phyloP scores from a whole-genome alignment of 1,140 invertebrate genomes.

The Drosophila biarmipes region DNA sequence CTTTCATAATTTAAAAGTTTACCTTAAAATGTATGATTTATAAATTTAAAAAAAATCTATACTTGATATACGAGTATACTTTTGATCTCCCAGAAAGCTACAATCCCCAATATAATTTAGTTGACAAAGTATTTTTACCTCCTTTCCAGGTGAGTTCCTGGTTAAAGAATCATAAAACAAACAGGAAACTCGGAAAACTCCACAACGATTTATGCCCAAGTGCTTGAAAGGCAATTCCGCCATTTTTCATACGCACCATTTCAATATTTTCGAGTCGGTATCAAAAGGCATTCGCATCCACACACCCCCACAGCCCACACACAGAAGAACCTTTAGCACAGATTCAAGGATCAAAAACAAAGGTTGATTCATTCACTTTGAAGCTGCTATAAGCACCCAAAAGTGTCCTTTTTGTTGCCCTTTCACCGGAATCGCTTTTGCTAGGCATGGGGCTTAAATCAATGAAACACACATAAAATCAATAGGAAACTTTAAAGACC shows the following conservation, averaged over 20 bases:
- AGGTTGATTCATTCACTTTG: slow-evolving; percentile 63
- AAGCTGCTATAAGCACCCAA: slow-evolving; percentile 58
- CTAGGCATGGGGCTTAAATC: slow-evolving; percentile 40
- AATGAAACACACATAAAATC: slow-evolving; percentile 56
- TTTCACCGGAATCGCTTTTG: slow-evolving; percentile 39
- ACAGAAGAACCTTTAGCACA: slow-evolving; percentile 22
- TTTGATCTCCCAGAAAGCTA: not conserved
- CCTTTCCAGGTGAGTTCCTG: not conserved
- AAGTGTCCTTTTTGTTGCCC: slow-evolving; percentile 71
- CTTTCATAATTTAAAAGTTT: no score
- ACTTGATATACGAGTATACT: no score
- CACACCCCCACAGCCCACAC: slow-evolving; percentile 14
- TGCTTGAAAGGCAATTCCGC: slow-evolving; percentile 34
- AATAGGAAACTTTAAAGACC: slow-evolving; percentile 79
- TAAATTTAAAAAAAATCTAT: no score
- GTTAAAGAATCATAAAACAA: slow-evolving; percentile 22
- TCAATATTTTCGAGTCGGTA: slow-evolving; percentile 43
- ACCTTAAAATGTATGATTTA: no score
- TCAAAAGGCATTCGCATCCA: slow-evolving; percentile 58
- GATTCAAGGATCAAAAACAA: slow-evolving; percentile 71
- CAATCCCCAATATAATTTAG: not conserved
- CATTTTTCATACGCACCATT: slow-evolving; percentile 48
- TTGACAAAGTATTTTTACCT: not conserved
- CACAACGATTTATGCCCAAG: slow-evolving; percentile 40
- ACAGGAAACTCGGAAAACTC: slow-evolving; percentile 26